Conservation (phyloP, 2,888 invertebrate species). For the Lottia scabra region DNA sequence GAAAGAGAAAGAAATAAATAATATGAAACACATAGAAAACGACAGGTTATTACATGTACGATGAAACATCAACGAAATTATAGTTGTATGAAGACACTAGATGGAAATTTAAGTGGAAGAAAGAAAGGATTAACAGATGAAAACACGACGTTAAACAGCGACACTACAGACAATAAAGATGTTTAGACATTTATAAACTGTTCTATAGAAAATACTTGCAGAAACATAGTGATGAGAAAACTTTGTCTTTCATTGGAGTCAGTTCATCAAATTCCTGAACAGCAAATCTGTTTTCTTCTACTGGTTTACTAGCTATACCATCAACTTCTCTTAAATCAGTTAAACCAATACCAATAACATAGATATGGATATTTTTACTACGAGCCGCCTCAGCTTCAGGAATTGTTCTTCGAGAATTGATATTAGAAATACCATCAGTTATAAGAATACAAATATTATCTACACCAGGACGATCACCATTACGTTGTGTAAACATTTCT, state of each 20-base stretch:
- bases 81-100: too few species aligned
- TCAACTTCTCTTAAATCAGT: slow-evolving; percentile 39
- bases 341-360: slow-evolving; percentile 33
- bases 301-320: slow-evolving; percentile 38
- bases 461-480: slow-evolving; percentile 47
- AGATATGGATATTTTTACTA: slow-evolving; percentile 27
- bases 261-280: slow-evolving; percentile 36
- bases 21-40: too few species aligned
- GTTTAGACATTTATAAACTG: too few species aligned
- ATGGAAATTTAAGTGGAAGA: too few species aligned
- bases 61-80: too few species aligned
- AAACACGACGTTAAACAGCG: too few species aligned
- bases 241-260: slow-evolving; percentile 22
- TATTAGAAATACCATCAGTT: slow-evolving; percentile 57
- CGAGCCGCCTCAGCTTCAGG: slow-evolving; percentile 41
- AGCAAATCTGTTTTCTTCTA: slow-evolving; percentile 36
- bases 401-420: slow-evolving; percentile 45
- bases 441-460: slow-evolving; percentile 47
- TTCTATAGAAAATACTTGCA: neutral
- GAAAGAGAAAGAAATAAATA: too few species aligned
- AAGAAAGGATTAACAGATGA: too few species aligned
- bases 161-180: too few species aligned
- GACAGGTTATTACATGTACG: too few species aligned
- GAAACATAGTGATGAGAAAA: slow-evolving; percentile 24
- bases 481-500: slow-evolving; percentile 40